Conservation (phyloP, 2,113 vertebrate genomes). For the Callorhinus ursinus region DNA sequence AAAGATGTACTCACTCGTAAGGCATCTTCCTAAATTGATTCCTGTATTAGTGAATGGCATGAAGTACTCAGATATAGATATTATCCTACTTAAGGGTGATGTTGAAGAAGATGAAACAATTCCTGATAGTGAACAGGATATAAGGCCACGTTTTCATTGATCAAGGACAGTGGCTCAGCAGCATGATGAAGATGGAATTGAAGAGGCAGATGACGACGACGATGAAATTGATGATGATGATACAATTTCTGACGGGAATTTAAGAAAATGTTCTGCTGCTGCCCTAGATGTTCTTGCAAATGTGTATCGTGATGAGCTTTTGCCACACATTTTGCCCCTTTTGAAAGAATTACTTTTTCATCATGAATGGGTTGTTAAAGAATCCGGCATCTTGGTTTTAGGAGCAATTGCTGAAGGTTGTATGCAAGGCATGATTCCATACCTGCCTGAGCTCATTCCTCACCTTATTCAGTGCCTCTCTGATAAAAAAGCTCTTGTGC, state of each 20-base stretch:
- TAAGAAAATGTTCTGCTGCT: constrained; percentile 98
- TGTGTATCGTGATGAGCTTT: constrained; percentile 96
- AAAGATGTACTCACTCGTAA: constrained; percentile 95
- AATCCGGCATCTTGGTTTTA: constrained; percentile 97
- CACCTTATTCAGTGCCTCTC: constrained; percentile 97
- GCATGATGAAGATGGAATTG: constrained; percentile 94
- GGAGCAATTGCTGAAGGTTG: constrained; percentile 98
- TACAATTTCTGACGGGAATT: constrained; percentile 98
- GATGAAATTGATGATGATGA: constrained; percentile 96
- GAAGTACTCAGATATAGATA: constrained; percentile 99
- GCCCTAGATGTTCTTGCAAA: constrained; percentile 96
- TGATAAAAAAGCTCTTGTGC: constrained; percentile 97
- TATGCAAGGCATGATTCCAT: constrained; percentile 98
- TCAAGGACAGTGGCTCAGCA: constrained; percentile 96
- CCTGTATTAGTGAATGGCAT: constrained; percentile 98
- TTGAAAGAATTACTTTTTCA: constrained; percentile 98
- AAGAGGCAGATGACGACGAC: constrained; percentile 92
- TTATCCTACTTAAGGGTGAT: constrained; percentile 98
- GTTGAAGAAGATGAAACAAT: constrained; percentile 97
- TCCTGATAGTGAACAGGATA: constrained; percentile 97
- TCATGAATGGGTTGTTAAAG: constrained; percentile 96
- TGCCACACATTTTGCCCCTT: constrained; percentile 95
- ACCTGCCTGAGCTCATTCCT: constrained; percentile 96
- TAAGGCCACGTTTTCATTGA: constrained; percentile 96
- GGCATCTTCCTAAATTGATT: constrained; percentile 96